Conservation (phyloP, 2,113 vertebrate genomes). For the Speoplatyrhinus poulsoni region DNA sequence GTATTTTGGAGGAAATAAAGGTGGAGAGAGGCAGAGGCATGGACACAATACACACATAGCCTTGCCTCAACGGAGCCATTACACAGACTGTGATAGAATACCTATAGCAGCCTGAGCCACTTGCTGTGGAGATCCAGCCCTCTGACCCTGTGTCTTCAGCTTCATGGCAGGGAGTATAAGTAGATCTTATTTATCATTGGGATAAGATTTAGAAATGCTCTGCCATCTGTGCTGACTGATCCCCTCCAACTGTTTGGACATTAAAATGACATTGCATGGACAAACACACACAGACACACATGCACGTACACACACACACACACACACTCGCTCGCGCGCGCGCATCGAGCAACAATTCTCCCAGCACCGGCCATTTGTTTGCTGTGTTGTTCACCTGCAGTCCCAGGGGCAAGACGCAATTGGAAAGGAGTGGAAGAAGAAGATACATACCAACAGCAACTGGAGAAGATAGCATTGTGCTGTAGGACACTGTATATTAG, state of each 20-base stretch:
- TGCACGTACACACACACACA: background rate
- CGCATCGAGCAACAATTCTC: conserved; percentile 28
- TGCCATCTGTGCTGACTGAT: background rate
- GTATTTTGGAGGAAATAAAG: background rate
- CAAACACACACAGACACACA: background rate
- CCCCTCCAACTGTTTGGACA: background rate
- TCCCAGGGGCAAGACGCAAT: conserved; percentile 33
- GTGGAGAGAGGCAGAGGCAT: conserved; percentile 17
- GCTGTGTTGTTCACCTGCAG: conserved; percentile 36
- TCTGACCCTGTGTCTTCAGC: conserved; percentile 25
- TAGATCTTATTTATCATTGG: conserved; percentile 2
- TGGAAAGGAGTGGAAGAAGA: conserved; percentile 17
- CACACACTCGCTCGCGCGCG: conserved; percentile 4
- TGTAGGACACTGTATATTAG: conserved; percentile 17
- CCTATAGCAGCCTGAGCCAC: conserved; percentile 23
- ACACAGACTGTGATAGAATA: conserved; percentile 39
- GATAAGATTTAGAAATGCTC: background rate
- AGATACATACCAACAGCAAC: conserved; percentile 27
- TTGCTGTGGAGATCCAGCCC: conserved; percentile 22
- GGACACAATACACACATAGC: conserved; percentile 25
- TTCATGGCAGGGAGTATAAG: conserved; percentile 17
- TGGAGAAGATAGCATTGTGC: background rate
- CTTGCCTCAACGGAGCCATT: conserved; percentile 25
- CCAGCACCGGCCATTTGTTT: conserved; percentile 17
- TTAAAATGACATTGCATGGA: background rate